Evolutionary conservation across 2,888 invertebrate genomes (phyloP).

Genomic region (Callyntrura guangdongensis): DNA sequence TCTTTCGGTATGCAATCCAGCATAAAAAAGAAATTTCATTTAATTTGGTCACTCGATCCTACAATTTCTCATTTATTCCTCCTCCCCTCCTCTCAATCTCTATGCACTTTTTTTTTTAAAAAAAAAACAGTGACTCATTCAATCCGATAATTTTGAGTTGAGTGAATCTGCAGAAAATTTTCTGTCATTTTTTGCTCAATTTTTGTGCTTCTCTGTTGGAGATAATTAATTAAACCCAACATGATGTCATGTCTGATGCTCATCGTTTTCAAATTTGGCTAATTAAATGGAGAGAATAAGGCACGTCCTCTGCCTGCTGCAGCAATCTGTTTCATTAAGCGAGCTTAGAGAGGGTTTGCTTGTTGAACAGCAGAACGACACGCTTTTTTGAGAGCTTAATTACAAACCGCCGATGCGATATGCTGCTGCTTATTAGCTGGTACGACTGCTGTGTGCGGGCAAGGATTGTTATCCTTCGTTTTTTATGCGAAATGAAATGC

Average conservation of each 20-base stretch:
- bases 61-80: conserved; percentile 27
- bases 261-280: conserved; percentile 47
- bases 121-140: conserved; percentile 56
- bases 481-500: conserved; percentile 26
- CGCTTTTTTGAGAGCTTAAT: conserved; percentile 57
- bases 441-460: no score
- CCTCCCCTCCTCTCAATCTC: background rate
- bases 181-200: conserved; percentile 5
- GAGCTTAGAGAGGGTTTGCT: conserved; percentile 25
- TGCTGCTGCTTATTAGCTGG: no score
- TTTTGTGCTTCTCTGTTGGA: conserved; percentile 18
- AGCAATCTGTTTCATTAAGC: conserved; percentile 26
- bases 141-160: conserved; percentile 10
- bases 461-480: background rate
- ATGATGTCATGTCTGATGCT: conserved; percentile 57
- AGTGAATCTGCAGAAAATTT: conserved; percentile 46
- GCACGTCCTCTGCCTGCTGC: background rate
- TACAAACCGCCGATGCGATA: conserved; percentile 12
- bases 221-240: conserved; percentile 52
- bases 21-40: conserved; percentile 22
- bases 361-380: conserved; percentile 45
- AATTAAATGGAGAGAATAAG: conserved; percentile 32
- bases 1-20: background rate
- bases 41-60: conserved; percentile 30
- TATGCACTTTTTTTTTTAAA: background rate